These are phyloP conservation scores for Triplophysa tibetana DNA, from an alignment of 2,113 vertebrate genomes.

Conservation along the genomic window DNA sequence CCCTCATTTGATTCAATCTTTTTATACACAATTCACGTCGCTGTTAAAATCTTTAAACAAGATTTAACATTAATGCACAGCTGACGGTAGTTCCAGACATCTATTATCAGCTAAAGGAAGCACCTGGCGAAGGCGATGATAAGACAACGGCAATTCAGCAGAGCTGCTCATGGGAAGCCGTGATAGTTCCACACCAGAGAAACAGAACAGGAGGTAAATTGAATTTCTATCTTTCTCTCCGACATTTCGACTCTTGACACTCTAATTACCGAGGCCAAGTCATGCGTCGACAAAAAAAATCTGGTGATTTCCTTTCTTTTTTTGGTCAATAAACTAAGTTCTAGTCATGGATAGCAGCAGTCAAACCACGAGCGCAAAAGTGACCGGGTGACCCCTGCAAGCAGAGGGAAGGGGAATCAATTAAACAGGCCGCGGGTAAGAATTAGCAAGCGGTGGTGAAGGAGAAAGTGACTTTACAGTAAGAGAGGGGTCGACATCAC, in stretches of 20 bases:
- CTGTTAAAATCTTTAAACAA: conserved; percentile 14
- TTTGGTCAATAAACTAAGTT: conserved; percentile 41
- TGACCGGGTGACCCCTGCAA: conserved; percentile 28
- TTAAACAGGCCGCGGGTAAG: conserved; percentile 42
- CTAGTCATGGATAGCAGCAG: conserved; percentile 41
- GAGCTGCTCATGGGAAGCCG: conserved; percentile 18
- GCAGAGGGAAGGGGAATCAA: conserved; percentile 38
- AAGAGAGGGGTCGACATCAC: background rate
- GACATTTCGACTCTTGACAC: conserved; percentile 52
- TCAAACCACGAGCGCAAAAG: conserved; percentile 31
- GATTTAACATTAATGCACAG: conserved; percentile 18
- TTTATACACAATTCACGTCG: background rate
- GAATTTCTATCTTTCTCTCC: conserved; percentile 47
- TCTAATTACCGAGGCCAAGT: conserved; percentile 47
- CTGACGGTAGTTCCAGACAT: conserved; percentile 20
- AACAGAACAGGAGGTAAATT: conserved; percentile 39
- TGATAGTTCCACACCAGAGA: conserved; percentile 38
- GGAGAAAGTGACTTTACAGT: background rate
- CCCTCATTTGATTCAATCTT: conserved; percentile 7
- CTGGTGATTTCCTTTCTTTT: conserved; percentile 27
- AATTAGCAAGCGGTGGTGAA: conserved; percentile 47
- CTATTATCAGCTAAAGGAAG: conserved; percentile 38
- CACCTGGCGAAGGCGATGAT: conserved; percentile 24
- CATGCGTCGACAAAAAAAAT: conserved; percentile 44
- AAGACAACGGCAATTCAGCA: conserved; percentile 28